Evolutionary conservation across 2,113 vertebrate species (phyloP).

Genomic region (Syngnathus typhle): DNA sequence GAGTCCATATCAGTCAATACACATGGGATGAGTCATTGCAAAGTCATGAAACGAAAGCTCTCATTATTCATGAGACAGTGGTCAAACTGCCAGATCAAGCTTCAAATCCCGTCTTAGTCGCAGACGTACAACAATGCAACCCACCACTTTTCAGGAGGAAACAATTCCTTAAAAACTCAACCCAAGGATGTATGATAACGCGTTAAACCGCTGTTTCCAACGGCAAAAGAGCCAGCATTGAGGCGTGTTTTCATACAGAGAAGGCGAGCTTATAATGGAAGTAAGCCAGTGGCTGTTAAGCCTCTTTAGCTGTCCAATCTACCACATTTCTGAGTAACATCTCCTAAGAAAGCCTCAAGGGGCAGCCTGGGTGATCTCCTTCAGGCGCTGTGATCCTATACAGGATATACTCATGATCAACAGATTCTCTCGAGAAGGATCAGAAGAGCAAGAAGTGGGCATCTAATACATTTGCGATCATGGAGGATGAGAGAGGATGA

Average conservation of each 20-base stretch:
- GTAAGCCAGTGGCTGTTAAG: slow-evolving; percentile 57
- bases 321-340: slow-evolving; percentile 49
- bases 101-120: slow-evolving; percentile 68
- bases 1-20: slow-evolving; percentile 10
- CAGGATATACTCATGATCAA: slow-evolving; percentile 38
- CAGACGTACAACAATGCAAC: slow-evolving; percentile 60
- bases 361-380: slow-evolving; percentile 39
- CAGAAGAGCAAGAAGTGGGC: slow-evolving; percentile 29
- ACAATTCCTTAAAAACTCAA: not conserved
- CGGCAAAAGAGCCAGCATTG: slow-evolving; percentile 15
- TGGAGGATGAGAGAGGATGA: slow-evolving; percentile 20
- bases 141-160: slow-evolving; percentile 12
- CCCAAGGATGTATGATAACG: not conserved
- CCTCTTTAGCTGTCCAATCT: slow-evolving; percentile 65
- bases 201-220: slow-evolving; percentile 8
- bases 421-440: slow-evolving; percentile 36
- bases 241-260: slow-evolving; percentile 24
- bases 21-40: slow-evolving; percentile 16
- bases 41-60: slow-evolving; percentile 36
- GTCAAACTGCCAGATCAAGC: slow-evolving; percentile 63
- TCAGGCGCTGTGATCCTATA: slow-evolving; percentile 33
- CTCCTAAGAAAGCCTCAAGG: slow-evolving; percentile 44
- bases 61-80: slow-evolving; percentile 24
- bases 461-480: slow-evolving; percentile 32
- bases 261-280: slow-evolving; percentile 49